Evolutionary conservation across 1,140 invertebrate species (phyloP).

Genomic region (Vanessa tameamea): DNA sequence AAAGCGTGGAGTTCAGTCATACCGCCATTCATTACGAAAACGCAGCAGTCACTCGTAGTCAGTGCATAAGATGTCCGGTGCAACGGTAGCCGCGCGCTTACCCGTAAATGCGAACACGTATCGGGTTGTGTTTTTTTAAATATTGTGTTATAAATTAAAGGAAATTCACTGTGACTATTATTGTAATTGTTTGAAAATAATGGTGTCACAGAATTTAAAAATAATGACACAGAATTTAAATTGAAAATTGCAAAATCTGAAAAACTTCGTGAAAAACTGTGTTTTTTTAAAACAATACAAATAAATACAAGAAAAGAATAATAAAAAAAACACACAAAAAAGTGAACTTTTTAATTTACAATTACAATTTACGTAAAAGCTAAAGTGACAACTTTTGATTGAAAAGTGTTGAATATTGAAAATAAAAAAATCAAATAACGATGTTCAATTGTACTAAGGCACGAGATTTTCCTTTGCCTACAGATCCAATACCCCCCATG

Average conservation of each 20-base stretch:
- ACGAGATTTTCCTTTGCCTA: background rate
- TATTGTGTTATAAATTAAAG: no score
- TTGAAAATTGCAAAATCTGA: background rate
- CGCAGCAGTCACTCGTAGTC: conserved; percentile 13
- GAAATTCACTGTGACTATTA: no score
- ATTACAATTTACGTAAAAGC: no score
- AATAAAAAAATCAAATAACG: background rate
- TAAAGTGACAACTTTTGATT: no score
- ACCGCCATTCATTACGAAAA: conserved; percentile 20
- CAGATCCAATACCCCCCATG: conserved; percentile 32
- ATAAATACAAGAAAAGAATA: no score
- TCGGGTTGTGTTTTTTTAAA: background rate
- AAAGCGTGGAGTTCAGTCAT: background rate
- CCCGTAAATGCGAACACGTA: background rate
- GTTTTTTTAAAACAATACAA: background rate
- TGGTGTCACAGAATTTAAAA: background rate
- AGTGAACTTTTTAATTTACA: no score
- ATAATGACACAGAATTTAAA: no score
- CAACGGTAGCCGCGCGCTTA: background rate
- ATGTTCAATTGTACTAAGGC: background rate
- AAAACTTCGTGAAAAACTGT: background rate
- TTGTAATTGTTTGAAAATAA: no score
- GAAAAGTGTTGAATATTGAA: no score
- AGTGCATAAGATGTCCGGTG: conserved; percentile 12
- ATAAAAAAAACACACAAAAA: no score